Evolutionary conservation across 2,797 vertebrate genomes (phyloP), one percentile per base, ranked within the genome.

Genomic region (Danio albolineatus): DNA sequence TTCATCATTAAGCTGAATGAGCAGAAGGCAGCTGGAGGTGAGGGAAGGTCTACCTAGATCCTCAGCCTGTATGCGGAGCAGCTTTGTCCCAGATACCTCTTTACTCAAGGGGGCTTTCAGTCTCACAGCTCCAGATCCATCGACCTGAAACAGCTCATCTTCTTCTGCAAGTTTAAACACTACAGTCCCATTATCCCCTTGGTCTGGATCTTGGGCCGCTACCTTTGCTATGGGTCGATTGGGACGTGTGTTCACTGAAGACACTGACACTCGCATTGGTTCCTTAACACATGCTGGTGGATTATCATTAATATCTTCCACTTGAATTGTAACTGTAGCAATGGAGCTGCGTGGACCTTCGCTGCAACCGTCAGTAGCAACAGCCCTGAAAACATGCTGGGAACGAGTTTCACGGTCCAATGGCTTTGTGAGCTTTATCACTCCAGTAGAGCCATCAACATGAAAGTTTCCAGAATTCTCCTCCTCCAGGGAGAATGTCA

Each of bases 261-360:
- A 87, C 43, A 97, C 85, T 85, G 93, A 93, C 0, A 87, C 87
- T 5, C 88, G 90, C 16, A 95, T 10, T 56, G 94, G 95, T 73
- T 95, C 96, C 80, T 93, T 91, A 2, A 89, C 84, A 83, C 96
- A 97, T 36, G 90, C 1, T 0, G 97, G 97, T 17, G 86, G 57
- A 0, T 98, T 98, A 89, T 99, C 97, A 19, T 99, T 99, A 17
- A 94, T 83, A 61, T 98, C 97, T 17, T 94, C 93, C 81, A 99
- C 38, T 1, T 91, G 85, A 3, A 98, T 80, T n/a, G 87, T 88
- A n/a, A 99, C 76, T 0, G 81, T 90, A 6, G 90, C 92, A 5
- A 89, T 86, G 1, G 94, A 90, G 88, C 94, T 97, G 85, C 93
- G 93, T 0, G 94, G 93, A 0, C 93, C 94, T 43, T 86, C 87